Base-by-base conservation (phyloP, 2,113 vertebrate genomes). In the Rhynchopsitta pachyrhyncha region DNA sequence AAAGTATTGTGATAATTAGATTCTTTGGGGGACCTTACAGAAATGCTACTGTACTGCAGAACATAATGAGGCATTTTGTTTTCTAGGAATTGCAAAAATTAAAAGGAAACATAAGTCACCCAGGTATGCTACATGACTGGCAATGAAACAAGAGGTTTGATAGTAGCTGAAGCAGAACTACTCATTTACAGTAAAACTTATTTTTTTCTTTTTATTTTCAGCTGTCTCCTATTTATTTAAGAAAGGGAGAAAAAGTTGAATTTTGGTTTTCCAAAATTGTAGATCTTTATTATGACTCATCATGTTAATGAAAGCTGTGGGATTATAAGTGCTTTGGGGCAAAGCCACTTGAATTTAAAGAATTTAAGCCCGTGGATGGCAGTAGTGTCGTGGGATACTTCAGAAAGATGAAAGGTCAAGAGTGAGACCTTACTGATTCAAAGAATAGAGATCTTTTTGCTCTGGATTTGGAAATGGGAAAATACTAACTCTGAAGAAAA, bases 61-160 rank as follows among this genome's bases (percentile, higher is more conserved):
- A 88, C 37, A 52, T 70, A 93, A 92, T 29, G 67, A 91, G 60
- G 37, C 44, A 70, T 83, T 89, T 92, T 95, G 82, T 96, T 96
- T 96, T 93, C 69, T 60, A 82, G 53, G 71, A 92, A 80, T 7
- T 76, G 22, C 41, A 89, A 35, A 92, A 81, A 89, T 81, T 74
- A 89, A 66, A 95, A 90, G 67, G 77, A 92, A 92, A 93, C 13
- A 15, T 44, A 85, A 91, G 33, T 81, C 78, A 92, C 14, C 10
- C 80, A 95, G 80, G 91, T 79, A 22, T 86, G 88, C 59, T 57
- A 63, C 12, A 41, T 7, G n/a, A 69, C 13, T 94, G 71, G 28
- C 50, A 89, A 41, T 60, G 19, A 64, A 75, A 93, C 50, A 63
- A 35, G 83, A 68, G 76, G 55, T 42, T 79, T 92, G 49, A n/a